Evolutionary conservation across 2,797 vertebrate species (phyloP), one percentile per base, ranked within the genome.

Genomic region (Antrozous pallidus): DNA sequence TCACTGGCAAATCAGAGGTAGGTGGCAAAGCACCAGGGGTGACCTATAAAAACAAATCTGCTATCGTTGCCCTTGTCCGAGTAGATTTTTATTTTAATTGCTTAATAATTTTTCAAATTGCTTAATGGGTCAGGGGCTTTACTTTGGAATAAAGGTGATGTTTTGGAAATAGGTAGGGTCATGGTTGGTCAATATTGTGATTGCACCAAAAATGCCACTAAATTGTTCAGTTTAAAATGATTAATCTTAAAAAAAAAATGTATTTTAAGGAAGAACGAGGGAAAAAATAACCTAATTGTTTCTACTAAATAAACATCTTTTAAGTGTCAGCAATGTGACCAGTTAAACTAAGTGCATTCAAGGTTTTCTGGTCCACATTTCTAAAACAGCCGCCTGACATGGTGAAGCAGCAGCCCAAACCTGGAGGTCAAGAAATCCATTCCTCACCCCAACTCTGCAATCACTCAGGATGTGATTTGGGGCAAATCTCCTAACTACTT

Each of bases 231-330:
- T 85, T 84, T 84, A 36, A 85, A 95, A 85, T 49, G 7, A 36
- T 65, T n/a, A 80, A 31, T 24, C 24, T 73, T 20, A 67, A 56
- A 65, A 33, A 73, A 56, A 65, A 67, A 81, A 36, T 3, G 84
- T 65, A 85, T 83, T 86, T 77, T 85, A 56, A 89, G 20, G 47
- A 22, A 31, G 24, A 77, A 92, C 4, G 3, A 69, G 22, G 31
- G 1, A 67, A 77, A 86, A 87, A 84, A 67, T 36, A 51, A 26
- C 28, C 36, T 87, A 87, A 69, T 33, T 82, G 42, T 69, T 91
- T 47, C 81, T 92, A 78, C 3, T 90, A 38, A 94, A 79, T 90
- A 38, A 94, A 79, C 26, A 67, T 77, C 78, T 92, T 92, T 69
- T n/a, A 75, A 28, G 17, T 77, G 36, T 22, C 86, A 91, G 38